phyloP scores from a whole-genome alignment of 2,113 vertebrate species.

The Mus spicilegus region DNA sequence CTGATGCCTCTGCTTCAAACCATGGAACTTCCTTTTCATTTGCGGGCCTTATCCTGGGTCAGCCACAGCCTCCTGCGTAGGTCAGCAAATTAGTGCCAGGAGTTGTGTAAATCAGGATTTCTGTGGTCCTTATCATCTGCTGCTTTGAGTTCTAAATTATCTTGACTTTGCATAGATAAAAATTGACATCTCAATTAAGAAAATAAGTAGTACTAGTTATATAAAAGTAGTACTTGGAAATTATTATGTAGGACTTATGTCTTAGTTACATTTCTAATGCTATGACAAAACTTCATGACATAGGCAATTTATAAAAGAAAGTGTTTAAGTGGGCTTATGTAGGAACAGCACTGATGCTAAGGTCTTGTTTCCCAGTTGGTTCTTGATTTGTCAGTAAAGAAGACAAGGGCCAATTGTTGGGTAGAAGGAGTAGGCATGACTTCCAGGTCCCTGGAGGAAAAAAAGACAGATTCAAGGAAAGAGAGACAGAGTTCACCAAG shows the following conservation, averaged over 20 bases:
- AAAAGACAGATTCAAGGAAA: too few relatives aligned
- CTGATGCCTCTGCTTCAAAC: not conserved
- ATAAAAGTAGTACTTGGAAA: constrained; percentile 24
- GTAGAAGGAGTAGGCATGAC: too few relatives aligned
- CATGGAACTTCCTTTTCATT: not conserved
- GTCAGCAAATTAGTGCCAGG: not conserved
- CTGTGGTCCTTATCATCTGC: not conserved
- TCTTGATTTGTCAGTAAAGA: too few relatives aligned
- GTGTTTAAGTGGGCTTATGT: not conserved
- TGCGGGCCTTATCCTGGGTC: not conserved
- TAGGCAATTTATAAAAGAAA: not conserved
- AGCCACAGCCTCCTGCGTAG: not conserved
- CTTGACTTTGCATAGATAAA: not conserved
- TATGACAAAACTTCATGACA: not conserved
- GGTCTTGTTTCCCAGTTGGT: too few relatives aligned
- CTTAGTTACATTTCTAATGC: not conserved
- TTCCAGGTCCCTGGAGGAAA: too few relatives aligned
- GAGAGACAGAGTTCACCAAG: too few relatives aligned
- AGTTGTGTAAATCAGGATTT: not conserved
- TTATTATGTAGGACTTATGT: not conserved
- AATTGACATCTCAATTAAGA: not conserved
- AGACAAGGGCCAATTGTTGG: too few relatives aligned
- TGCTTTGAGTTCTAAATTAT: not conserved
- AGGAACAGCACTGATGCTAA: too few relatives aligned
- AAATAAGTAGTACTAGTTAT: not conserved